A percentile compares a stretch with the other conserved stretches of the same genome.
phyloP scores from a whole-genome alignment of 1,140 invertebrate genomes.

The Calosoma granatense region DNA sequence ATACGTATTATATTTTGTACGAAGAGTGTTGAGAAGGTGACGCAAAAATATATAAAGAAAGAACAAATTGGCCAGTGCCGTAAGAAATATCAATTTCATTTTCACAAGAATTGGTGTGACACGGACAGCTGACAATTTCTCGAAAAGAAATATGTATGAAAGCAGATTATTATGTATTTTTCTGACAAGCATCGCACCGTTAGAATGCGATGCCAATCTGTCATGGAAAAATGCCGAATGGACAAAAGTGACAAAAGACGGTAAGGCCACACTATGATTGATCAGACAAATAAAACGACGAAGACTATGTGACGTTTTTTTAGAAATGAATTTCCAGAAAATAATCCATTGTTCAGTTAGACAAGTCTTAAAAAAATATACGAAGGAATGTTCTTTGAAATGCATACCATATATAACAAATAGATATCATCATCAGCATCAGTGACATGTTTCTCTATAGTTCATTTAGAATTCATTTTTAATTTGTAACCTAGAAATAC shows the following conservation, averaged over 20 bases:
- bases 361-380: no score
- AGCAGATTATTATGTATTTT: constrained; percentile 5
- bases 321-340: neutral
- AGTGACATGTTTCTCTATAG: no score
- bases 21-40: no score
- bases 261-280: neutral
- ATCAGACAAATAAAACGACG: neutral
- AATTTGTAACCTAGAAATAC: no score
- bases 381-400: no score
- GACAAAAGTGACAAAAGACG: neutral
- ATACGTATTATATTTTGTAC: no score
- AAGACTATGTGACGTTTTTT: neutral
- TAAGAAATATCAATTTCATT: constrained; percentile 5
- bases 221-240: constrained; percentile 6
- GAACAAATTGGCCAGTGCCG: neutral
- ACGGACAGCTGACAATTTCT: neutral
- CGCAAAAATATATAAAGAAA: neutral
- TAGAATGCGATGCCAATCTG: neutral
- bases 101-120: constrained; percentile 2
- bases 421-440: no score
- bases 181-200: constrained; percentile 1
- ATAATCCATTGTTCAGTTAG: no score
- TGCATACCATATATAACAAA: no score
- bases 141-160: neutral
- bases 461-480: no score